A percentile compares a stretch with the other conserved stretches of the same genome.
phyloP scores from a whole-genome alignment of 2,113 vertebrate genomes.

The Chaetura pelagica region DNA sequence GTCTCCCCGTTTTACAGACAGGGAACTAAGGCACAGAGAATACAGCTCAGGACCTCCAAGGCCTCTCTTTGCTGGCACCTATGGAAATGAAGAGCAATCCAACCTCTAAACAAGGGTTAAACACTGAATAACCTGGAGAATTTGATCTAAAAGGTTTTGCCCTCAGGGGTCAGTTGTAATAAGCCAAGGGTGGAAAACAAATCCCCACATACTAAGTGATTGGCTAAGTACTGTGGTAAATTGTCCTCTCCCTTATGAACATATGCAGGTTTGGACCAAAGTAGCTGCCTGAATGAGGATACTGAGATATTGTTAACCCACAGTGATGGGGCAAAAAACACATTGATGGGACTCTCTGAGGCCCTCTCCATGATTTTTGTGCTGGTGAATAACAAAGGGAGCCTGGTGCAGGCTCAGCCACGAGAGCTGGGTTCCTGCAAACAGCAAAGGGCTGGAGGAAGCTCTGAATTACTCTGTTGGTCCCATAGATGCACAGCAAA shows the following conservation, averaged over 20 bases:
- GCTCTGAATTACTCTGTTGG: background rate
- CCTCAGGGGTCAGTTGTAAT: background rate
- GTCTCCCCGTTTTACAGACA: background rate
- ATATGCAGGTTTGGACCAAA: background rate
- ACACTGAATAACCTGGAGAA: background rate
- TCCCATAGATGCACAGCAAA: background rate
- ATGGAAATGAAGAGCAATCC: background rate
- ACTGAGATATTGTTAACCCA: background rate
- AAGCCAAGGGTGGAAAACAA: background rate
- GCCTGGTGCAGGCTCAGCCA: background rate
- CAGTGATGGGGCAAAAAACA: rapidly evolving
- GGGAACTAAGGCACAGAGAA: background rate
- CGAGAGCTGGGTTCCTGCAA: background rate
- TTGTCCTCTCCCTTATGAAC: background rate
- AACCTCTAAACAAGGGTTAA: background rate
- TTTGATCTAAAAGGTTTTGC: background rate
- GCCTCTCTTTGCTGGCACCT: background rate
- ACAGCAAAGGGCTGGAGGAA: background rate
- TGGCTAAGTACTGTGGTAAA: background rate
- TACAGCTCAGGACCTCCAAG: background rate
- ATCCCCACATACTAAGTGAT: background rate
- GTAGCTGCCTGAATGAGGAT: background rate
- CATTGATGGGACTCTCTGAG: background rate
- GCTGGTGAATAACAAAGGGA: background rate
- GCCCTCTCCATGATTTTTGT: background rate